Base-by-base conservation (phyloP, 2,888 invertebrate species). In the Pseudococcus viburni region DNA sequence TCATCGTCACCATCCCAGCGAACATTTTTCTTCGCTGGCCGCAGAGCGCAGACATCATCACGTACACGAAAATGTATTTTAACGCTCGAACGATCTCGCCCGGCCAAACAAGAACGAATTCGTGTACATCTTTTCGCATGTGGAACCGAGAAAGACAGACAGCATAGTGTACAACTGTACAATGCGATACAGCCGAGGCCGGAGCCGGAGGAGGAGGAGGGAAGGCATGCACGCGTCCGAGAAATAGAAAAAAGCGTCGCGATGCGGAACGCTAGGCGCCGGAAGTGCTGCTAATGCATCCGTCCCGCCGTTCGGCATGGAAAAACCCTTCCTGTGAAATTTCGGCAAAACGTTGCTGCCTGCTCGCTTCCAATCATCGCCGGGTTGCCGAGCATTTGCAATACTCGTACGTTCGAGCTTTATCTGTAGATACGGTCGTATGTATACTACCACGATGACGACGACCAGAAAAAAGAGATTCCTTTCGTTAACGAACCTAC, bases 221-320 rank as follows among this genome's bases (percentile, higher is more conserved):
- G 68, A 17, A 17, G 73, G 46, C 73, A 46, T 46, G 80, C 80
- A 80, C 80, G 80, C 80, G 80, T 46, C 88, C 46, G 48, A 83
- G 39, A 86, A 86, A 48, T 39, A 64, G 77, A 86, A 86, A 86
- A 86, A 86, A 88, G 77, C 73, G 88, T 88, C 88, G 88, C 88
- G 88, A 88, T 88, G 88, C 88, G 88, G 88, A 88, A 88, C 88
- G 88, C 80, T 88, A 80, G 88, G 88, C 88, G 88, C 88, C 88
- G 88, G 88, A 88, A 88, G 83, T 83, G 88, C 80, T 83, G 80
- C 77, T 88, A 88, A 88, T 88, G 88, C 88, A 88, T 88, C 88
- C 88, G 88, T 88, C 88, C 88, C 83, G 59, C 51, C 80, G 59
- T 80, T 39, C 48, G 51, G 26, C 80, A 51, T 68, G 68, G 42